Percentiles rank a stretch among this genome's conserved stretches.
phyloP scores from a whole-genome alignment of 2,113 vertebrate genomes.

The Isurus oxyrinchus region DNA sequence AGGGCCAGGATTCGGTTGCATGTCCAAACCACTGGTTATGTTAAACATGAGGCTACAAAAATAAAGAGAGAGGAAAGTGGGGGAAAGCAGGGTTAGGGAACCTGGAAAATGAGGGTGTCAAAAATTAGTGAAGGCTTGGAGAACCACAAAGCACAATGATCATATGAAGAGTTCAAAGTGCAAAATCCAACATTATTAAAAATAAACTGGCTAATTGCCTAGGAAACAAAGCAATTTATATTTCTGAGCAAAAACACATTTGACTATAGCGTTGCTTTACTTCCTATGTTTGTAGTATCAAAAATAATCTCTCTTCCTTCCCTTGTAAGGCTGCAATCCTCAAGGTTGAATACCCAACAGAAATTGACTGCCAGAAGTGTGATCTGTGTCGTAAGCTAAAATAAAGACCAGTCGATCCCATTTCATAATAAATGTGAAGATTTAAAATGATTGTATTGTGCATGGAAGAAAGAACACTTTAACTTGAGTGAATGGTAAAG shows the following conservation, averaged over 20 bases:
- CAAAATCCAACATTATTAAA: background rate
- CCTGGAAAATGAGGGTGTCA: background rate
- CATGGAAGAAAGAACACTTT: background rate
- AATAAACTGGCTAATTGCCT: background rate
- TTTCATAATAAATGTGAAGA: slow-evolving; percentile 9
- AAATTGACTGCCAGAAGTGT: background rate
- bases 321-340: background rate
- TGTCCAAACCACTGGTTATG: background rate
- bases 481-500: background rate
- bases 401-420: background rate
- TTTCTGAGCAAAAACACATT: background rate
- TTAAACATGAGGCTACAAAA: background rate
- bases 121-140: background rate
- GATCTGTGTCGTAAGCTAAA: background rate
- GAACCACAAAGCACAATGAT: background rate
- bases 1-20: background rate
- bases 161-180: background rate
- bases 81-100: background rate
- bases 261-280: background rate
- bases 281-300: background rate
- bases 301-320: background rate
- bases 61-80: too few species aligned
- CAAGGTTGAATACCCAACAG: background rate
- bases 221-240: background rate
- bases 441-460: background rate